Evolutionary conservation across 2,888 invertebrate genomes (phyloP).

Genomic region (Ligdia adustata): DNA sequence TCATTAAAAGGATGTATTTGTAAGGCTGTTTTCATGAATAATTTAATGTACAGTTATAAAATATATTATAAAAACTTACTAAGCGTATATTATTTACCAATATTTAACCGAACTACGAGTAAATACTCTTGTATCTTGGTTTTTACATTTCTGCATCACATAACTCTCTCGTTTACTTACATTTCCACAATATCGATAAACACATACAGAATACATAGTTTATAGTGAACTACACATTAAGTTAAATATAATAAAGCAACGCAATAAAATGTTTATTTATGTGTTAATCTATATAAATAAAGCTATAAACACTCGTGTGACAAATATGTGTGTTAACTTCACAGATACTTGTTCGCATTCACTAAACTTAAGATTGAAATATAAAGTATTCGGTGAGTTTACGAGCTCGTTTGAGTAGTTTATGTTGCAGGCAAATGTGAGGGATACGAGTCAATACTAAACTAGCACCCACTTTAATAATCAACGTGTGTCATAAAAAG

Average conservation of each 20-base stretch:
- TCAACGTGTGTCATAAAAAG: constrained; percentile 23
- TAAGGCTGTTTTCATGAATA: too few relatives aligned
- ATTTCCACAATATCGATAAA: too few relatives aligned
- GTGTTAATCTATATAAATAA: neutral
- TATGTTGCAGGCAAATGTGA: constrained; percentile 24
- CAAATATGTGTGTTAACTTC: constrained; percentile 11
- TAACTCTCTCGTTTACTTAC: too few relatives aligned
- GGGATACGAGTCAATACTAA: constrained; percentile 22
- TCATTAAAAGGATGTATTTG: too few relatives aligned
- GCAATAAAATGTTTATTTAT: neutral
- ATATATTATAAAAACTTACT: too few relatives aligned
- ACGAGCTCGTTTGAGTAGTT: constrained; percentile 21
- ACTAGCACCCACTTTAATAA: constrained; percentile 21
- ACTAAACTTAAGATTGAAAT: constrained; percentile 10
- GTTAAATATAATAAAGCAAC: neutral
- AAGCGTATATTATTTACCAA: too few relatives aligned
- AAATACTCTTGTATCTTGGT: too few relatives aligned
- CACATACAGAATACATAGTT: too few relatives aligned
- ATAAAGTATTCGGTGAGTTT: constrained; percentile 17
- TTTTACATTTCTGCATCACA: too few relatives aligned
- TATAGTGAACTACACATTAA: too few relatives aligned
- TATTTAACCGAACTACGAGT: too few relatives aligned
- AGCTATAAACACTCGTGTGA: constrained; percentile 7
- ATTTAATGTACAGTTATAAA: too few relatives aligned
- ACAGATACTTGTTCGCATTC: constrained; percentile 12